Evolutionary conservation across 1,140 invertebrate species (phyloP), one percentile per base, ranked within the genome.

Genomic region (Dendrolimus punctatus): DNA sequence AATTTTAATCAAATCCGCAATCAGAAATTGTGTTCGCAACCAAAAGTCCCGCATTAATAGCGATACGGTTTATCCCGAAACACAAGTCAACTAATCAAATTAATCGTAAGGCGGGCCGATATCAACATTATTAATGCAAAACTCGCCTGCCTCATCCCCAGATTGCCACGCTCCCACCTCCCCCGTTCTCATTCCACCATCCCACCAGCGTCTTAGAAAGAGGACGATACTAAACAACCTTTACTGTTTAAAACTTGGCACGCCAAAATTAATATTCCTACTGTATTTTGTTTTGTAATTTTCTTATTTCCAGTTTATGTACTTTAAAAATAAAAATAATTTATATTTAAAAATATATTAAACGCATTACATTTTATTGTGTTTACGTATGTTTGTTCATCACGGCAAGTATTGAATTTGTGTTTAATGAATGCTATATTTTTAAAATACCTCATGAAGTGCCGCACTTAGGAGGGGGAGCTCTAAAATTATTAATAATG

Each of bases 91-190:
- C 73, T 81, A 81, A 83, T 83, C 73, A 82, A 83, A 85, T 85
- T 83, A 80, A 85, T 85, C 73, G 73, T 66, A 68, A 80, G 71
- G 69, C 73, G 67, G 75, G 58, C 77, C 71, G 82, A 81, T 85
- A 81, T 76, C 75, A 78, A 78, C 74, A 85, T 85, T 85, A 83
- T 83, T 85, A 83, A 85, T 85, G 80, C 80, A 85, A 74, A 79
- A 68, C 66, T 58, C 68, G 50, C 61, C 58, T 45, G 53, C 66
- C 49, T 51, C 43, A 37, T 43, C 8, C 8, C 58, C 45, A 46
- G n/a, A 36, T 44, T 43, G 39, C 60, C 52, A 51, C 44, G 41
- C 55, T 64, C 62, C 57, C 48, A 50, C 66, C 57, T 45, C 56
- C 62, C 57, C 49, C 36, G 40, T 43, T 39, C 50, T 44, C 39